Evolutionary conservation across 2,888 invertebrate species (phyloP).

Genomic region (Molorchus minor): DNA sequence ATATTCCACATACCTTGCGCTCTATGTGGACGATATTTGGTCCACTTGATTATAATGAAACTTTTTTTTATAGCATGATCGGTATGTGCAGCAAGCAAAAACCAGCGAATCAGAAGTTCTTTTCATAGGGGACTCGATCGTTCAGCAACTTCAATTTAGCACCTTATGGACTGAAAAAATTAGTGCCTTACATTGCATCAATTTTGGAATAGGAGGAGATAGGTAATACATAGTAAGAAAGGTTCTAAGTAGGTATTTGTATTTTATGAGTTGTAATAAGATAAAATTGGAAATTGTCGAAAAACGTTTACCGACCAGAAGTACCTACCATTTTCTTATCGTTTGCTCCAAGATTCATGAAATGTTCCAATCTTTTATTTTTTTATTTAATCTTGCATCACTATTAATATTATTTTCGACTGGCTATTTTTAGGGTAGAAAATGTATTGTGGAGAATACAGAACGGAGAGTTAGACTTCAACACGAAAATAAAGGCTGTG

Average conservation of each 20-base stretch:
- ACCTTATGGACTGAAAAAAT: conserved; percentile 72
- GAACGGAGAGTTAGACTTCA: conserved; percentile 74
- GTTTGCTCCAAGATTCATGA: too few species aligned
- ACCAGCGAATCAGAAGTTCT: conserved; percentile 72
- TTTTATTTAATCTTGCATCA: neutral
- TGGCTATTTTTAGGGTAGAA: conserved; percentile 67
- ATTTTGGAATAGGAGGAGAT: conserved; percentile 77
- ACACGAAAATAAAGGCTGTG: conserved; percentile 73
- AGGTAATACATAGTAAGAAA: too few species aligned
- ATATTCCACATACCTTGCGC: neutral
- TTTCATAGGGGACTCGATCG: conserved; percentile 74
- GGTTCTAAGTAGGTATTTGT: too few species aligned
- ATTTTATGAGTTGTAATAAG: too few species aligned
- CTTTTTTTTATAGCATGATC: conserved; percentile 66
- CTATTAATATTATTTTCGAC: too few species aligned
- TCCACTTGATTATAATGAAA: too few species aligned
- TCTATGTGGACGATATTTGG: too few species aligned
- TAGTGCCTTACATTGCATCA: conserved; percentile 73
- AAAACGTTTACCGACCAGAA: too few species aligned
- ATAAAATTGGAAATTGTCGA: too few species aligned
- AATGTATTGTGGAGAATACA: conserved; percentile 74
- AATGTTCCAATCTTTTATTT: too few species aligned
- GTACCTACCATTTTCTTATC: too few species aligned
- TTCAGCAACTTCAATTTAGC: conserved; percentile 69
- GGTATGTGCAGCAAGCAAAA: conserved; percentile 70